Evolutionary conservation across 2,797 vertebrate genomes (phyloP), one percentile per base, ranked within the genome.

Genomic region (Myoxocephalus aenaeus): DNA sequence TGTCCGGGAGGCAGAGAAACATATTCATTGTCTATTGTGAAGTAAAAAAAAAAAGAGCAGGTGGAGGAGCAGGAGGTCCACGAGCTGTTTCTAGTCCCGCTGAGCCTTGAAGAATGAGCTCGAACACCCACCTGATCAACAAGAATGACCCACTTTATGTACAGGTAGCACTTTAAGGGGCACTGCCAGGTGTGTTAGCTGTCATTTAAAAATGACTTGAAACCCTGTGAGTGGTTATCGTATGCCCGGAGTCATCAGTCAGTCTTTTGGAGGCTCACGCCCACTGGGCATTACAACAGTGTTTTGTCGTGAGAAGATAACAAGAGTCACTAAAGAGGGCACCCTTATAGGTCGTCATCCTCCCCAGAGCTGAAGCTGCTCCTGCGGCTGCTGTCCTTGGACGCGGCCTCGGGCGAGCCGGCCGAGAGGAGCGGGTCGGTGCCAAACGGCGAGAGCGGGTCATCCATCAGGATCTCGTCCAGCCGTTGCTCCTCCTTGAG

Each of bases 281-380:
- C 86, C 73, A 62, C 44, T 4, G 22, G 46, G 68, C 66, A n/a
- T 76, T 59, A 66, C 59, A 72, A 51, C 51, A 2, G 15, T 48
- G 53, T 56, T 27, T 27, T 65, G 75, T 79, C 64, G 62, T 38
- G 18, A 54, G 44, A 57, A 64, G 54, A 75, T 66, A 75, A 29
- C 38, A 54, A 51, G 68, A 74, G 57, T 65, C 38, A 6, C 13
- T 7, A 15, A 11, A 15, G 77, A 13, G 64, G 29, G 20, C 7
- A 29, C 25, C 42, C 86, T 96, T 96, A 98, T 90, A 97, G 93
- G 29, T 97, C 96, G 25, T 98, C 96, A 1, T 93, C 95, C 61
- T 97, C 97, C 7, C 95, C 96, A 11, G 97, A 97, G 90, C 97
- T 99, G 83, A 97, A 97, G 90, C 98, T 99, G 91, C 97, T 98